Base-by-base conservation (phyloP, 2,113 vertebrate genomes). In the Istiophorus platypterus region DNA sequence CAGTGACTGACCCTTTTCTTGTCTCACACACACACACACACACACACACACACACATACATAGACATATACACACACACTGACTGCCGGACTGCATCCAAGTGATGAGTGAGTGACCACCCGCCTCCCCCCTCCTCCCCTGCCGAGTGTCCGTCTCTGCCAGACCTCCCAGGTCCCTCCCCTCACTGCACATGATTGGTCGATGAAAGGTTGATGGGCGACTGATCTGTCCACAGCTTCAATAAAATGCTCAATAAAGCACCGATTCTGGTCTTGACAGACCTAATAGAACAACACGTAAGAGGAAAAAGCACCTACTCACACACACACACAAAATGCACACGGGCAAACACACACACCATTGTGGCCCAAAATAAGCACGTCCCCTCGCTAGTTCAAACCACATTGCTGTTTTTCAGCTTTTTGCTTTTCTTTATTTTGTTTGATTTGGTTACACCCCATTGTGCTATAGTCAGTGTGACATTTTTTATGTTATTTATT, bases 31-130 rank as follows among this genome's bases (percentile, higher is more conserved):
- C 37, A 78, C 72, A 64, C 73, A 51, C 74, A 65, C 34, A 54
- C 78, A 75, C 81, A 81, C 52, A 67, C 45, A 82, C 63, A 84
- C 69, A 6, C 34, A 83, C n/a, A n/a, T n/a, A n/a, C n/a, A n/a
- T n/a, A n/a, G 42, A 58, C 74, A 68, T 75, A 81, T 27, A 65
- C 31, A 82, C 31, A 66, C 80, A 76, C 82, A 81, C 61, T 42
- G 64, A 81, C 85, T 85, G 78, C 59, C 64, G 67, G 82, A 84
- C 87, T 70, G 42, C 54, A 42, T 89, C 86, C 88, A 84, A 92
- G 91, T 84, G 93, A 90, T 92, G 94, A 95, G 87, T 94, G 93
- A 95, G 78, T 87, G 92, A 91, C 93, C 90, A 78, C 72, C 61
- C 26, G 13, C 47, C 70, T 45, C 42, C 27, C 71, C 74, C 47